These are phyloP conservation scores for Tauraco hartlaubi DNA, from an alignment of 2,797 vertebrate species.

Conservation along the genomic window DNA sequence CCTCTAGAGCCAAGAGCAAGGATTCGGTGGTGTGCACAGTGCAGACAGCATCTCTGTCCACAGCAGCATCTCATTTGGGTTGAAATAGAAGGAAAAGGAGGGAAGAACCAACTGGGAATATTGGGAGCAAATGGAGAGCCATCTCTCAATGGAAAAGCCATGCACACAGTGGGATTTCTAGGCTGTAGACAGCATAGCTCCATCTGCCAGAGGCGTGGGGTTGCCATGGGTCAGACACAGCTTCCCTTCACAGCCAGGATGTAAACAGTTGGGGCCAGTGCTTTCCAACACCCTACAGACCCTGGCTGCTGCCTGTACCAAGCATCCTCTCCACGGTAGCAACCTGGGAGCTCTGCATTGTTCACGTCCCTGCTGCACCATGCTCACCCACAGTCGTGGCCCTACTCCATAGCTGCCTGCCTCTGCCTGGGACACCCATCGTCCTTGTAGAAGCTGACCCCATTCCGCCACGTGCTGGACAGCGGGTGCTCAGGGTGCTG, in stretches of 20 bases:
- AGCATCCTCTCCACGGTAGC: background rate
- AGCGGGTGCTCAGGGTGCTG: background rate
- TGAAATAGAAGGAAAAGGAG: background rate
- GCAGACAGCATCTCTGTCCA: background rate
- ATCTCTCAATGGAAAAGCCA: background rate
- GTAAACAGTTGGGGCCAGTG: background rate
- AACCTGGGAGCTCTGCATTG: background rate
- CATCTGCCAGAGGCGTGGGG: fast-evolving
- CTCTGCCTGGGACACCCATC: fast-evolving
- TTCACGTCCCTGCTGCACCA: fast-evolving
- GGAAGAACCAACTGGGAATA: background rate
- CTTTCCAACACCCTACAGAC: background rate
- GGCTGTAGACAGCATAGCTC: background rate
- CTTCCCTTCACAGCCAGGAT: background rate
- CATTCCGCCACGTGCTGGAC: fast-evolving
- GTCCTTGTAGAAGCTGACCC: background rate
- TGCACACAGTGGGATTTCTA: background rate
- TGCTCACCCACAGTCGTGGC: background rate
- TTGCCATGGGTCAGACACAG: background rate
- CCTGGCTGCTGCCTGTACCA: background rate
- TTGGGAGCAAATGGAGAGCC: background rate
- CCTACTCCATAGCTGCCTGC: background rate
- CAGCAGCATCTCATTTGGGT: background rate
- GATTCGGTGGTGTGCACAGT: fast-evolving
- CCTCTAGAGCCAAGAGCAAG: background rate